These are phyloP conservation scores for Hozukius guyotensis DNA, from an alignment of 2,797 vertebrate species.

Conservation along the genomic window DNA sequence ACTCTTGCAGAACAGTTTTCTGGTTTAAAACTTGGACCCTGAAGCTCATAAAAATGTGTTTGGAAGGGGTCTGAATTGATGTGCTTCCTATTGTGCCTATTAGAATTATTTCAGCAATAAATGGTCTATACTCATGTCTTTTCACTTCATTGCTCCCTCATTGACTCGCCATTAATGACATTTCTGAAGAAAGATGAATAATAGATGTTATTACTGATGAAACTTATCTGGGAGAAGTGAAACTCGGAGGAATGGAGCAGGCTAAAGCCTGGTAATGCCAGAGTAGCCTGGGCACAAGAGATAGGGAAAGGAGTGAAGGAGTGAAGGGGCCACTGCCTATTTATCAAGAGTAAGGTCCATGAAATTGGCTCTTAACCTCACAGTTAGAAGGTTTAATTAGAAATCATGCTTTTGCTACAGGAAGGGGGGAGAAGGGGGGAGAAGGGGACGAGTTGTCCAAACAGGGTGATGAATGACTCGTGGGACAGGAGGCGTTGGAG, in stretches of 20 bases:
- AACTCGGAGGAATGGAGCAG: constrained; percentile 25
- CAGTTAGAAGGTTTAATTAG: constrained; percentile 87
- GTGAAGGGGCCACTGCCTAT: constrained; percentile 71
- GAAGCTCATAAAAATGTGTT: constrained; percentile 36
- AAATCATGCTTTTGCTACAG: constrained; percentile 81
- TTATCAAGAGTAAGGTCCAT: constrained; percentile 86
- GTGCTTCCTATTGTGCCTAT: constrained; percentile 34
- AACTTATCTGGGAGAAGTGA: constrained; percentile 43
- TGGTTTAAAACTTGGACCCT: constrained; percentile 21
- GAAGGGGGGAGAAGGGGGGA: constrained; percentile 22
- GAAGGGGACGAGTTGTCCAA: constrained; percentile 64
- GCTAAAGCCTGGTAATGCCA: constrained; percentile 40
- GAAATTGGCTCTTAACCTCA: constrained; percentile 88
- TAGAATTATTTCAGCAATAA: constrained; percentile 48
- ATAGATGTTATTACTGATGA: constrained; percentile 56
- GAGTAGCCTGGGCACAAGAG: constrained; percentile 58
- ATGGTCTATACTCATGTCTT: constrained; percentile 25
- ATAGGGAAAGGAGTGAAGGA: constrained; percentile 51
- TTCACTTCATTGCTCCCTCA: constrained; percentile 51
- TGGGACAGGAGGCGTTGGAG: constrained; percentile 66
- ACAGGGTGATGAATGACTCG: constrained; percentile 82
- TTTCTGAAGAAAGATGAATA: constrained; percentile 49
- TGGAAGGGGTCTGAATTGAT: constrained; percentile 36
- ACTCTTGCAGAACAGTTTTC: constrained; percentile 14
- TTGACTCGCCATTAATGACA: constrained; percentile 49